A percentile compares a stretch with the other conserved stretches of the same genome.
These are phyloP conservation scores for Nipponia nippon DNA, from an alignment of 2,113 vertebrate genomes.

Conservation along the genomic window DNA sequence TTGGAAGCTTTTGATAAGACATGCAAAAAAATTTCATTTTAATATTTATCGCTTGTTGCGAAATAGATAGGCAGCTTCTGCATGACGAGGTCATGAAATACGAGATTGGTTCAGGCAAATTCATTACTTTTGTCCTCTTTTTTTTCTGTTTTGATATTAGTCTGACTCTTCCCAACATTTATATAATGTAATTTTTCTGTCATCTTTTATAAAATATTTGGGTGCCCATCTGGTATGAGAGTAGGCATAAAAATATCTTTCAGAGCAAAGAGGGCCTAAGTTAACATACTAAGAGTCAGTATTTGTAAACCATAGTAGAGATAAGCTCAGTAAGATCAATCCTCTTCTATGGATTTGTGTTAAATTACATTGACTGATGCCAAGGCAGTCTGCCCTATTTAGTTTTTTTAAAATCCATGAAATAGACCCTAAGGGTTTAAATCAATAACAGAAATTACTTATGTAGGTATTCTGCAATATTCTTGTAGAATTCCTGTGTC, in stretches of 20 bases:
- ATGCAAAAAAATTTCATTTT: constrained; percentile 66
- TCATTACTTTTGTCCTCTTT: constrained; percentile 66
- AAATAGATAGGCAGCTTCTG: constrained; percentile 55
- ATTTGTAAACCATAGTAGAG: constrained; percentile 21
- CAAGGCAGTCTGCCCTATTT: background rate
- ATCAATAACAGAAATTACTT: background rate
- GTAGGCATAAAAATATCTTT: constrained; percentile 48
- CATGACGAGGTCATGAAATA: constrained; percentile 67
- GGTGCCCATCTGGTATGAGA: constrained; percentile 9
- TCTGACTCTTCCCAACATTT: constrained; percentile 25
- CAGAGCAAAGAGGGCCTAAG: background rate
- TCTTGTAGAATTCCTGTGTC: background rate
- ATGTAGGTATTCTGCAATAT: background rate
- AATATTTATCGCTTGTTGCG: constrained; percentile 70
- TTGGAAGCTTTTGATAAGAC: constrained; percentile 69
- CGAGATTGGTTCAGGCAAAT: constrained; percentile 59
- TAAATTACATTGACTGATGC: constrained; percentile 5
- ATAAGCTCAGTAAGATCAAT: constrained; percentile 29
- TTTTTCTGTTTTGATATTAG: constrained; percentile 58
- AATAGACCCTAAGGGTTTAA: background rate
- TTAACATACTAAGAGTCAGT: background rate
- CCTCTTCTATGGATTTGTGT: constrained; percentile 2
- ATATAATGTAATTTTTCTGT: constrained; percentile 68
- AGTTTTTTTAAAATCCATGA: background rate
- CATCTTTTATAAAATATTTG: constrained; percentile 59